Evolutionary conservation across 92 coral and sea anemone genomes (phyloP), one percentile per base, ranked within the genome.

Genomic region (Epizoanthus ramosus): DNA sequence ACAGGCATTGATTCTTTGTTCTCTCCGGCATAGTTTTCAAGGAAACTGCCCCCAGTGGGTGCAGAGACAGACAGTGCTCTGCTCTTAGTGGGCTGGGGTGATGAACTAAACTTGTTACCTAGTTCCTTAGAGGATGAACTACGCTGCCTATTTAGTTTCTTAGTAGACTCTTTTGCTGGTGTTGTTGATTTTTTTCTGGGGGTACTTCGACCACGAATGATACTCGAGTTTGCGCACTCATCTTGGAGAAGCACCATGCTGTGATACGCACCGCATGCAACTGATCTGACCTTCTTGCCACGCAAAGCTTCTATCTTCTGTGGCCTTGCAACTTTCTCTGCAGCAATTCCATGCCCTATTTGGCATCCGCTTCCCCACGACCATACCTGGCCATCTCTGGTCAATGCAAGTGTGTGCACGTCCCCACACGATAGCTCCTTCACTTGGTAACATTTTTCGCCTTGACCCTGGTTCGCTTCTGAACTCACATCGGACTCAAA

Each of bases 291-390:
- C 52, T 88, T 85, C 63, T 89, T 94, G 15, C 95, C 98, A 31
- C 52, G 75, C n/a, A 97, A 85, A 15, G 90, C 92, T 13, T 88
- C 92, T 22, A 97, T 79, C 61, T 60, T 79, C 50, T 86, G 86
- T 14, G 99, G 99, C 39, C 70, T 59, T 39, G 74, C 66, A 13
- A 87, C 88, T 41, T 80, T 69, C n/a, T 90, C 95, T 59, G 61
- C 69, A 21, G 80, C 66, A 6, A 57, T 45, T 0, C 98, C 98
- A 65, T 93, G 94, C 12, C 99, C 99, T 8, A 90, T 79, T 61
- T 92, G 96, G 37, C 89, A 88, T 18, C 99, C 99, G 3, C 90
- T 85, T 3, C 99, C 99, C 99, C 99, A 97, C 14, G 99, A 92
- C 99, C 99, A 97, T 2, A 97, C 93, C 52, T 85, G 90, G 2